Evolutionary conservation across 2,113 vertebrate species (phyloP).

Genomic region (Excalfactoria chinensis): DNA sequence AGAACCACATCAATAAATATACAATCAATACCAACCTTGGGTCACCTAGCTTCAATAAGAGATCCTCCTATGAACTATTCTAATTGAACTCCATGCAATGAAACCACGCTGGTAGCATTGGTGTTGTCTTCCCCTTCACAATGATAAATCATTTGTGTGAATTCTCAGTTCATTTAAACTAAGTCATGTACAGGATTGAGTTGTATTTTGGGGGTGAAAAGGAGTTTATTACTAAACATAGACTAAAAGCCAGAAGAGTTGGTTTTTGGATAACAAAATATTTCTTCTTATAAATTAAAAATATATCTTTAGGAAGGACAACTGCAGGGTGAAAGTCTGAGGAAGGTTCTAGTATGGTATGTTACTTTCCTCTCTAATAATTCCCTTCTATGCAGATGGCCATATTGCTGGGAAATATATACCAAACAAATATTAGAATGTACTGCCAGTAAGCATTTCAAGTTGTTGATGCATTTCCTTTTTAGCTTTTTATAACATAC

Average conservation of each 20-base stretch:
- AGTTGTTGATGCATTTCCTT: neutral
- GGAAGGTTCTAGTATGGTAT: neutral
- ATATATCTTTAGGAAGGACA: neutral
- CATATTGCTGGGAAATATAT: neutral
- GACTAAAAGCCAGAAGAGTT: neutral
- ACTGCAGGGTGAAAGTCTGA: neutral
- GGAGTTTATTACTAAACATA: neutral
- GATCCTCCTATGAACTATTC: neutral
- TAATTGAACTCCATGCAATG: constrained; percentile 5
- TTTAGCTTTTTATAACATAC: neutral
- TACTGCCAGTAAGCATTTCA: neutral
- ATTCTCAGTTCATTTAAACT: constrained; percentile 22
- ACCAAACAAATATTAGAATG: neutral
- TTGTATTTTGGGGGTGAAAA: neutral
- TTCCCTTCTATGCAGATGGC: neutral
- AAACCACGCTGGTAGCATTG: neutral
- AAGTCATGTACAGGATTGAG: neutral
- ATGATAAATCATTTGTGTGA: constrained; percentile 39
- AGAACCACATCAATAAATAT: constrained; percentile 9
- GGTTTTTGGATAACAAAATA: neutral
- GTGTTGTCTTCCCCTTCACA: constrained; percentile 11
- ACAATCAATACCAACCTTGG: constrained; percentile 9
- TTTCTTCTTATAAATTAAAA: neutral
- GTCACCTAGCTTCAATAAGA: constrained; percentile 17
- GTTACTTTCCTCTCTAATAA: neutral